Evolutionary conservation across 2,797 vertebrate species (phyloP).

Genomic region (Pygocentrus nattereri): DNA sequence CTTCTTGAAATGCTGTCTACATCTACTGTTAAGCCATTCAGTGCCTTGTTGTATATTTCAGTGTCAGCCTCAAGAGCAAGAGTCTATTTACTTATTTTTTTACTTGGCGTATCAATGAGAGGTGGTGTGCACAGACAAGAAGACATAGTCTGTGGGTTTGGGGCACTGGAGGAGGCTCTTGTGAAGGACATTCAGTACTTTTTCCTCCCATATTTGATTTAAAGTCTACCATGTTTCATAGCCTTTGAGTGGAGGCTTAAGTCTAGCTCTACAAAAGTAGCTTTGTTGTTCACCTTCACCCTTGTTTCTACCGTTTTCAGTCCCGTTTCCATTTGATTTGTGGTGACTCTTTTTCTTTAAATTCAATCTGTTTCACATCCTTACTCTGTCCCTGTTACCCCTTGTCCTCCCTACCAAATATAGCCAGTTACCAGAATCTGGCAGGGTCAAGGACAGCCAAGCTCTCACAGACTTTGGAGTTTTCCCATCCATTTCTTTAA

Average conservation of each 20-base stretch:
- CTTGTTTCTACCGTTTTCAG: conserved; percentile 10
- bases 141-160: conserved; percentile 60
- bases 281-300: background rate
- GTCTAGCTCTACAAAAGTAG: conserved; percentile 14
- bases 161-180: conserved; percentile 47
- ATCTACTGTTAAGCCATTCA: conserved; percentile 15
- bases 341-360: conserved; percentile 10
- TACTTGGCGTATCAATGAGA: conserved; percentile 52
- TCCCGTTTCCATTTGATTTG: background rate
- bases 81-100: too few species aligned
- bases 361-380: background rate
- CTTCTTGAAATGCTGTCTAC: conserved; percentile 3
- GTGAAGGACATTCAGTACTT: conserved; percentile 59
- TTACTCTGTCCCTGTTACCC: conserved; percentile 4
- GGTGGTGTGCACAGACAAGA: conserved; percentile 32
- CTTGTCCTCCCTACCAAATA: conserved; percentile 33
- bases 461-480: conserved; percentile 24
- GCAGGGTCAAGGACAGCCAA: conserved; percentile 26
- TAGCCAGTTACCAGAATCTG: conserved; percentile 20
- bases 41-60: conserved; percentile 8
- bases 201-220: conserved; percentile 56
- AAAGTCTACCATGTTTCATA: conserved; percentile 45
- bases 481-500: conserved; percentile 36
- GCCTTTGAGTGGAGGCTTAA: background rate
- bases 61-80: conserved; percentile 43